Base-by-base conservation (phyloP, 2,797 vertebrate species). In the Carapus acus region DNA sequence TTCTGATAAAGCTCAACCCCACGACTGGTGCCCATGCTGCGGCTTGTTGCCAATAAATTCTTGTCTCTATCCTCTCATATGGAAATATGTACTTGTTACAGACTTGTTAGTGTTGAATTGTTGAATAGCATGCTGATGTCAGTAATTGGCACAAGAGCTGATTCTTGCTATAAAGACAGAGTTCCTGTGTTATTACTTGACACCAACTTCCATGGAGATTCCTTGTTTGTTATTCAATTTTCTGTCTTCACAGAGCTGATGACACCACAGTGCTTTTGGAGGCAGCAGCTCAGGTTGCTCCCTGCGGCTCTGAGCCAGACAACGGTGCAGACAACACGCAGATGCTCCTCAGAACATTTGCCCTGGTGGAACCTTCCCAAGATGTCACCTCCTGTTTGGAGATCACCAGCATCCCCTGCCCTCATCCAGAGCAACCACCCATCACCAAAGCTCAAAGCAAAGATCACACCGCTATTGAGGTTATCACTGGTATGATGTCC, bases 301-400 rank as follows among this genome's bases (percentile, higher is more conserved):
- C 57, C 15, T 61, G 64, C 43, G 27, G 16, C 14, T 59, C 39
- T 22, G 69, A 67, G 36, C 51, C 74, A 2, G 70, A 68, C 49
- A n/a, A n/a, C n/a, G 51, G 54, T 8, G 68, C 52, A 8, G 85
- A 86, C 21, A 74, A 22, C 59, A 89, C 87, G 17, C 68, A 83
- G 16, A 86, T 73, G 3, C 85, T 88, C 20, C 84, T 90, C 34
- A 77, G 83, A 62, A 89, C 89, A 33, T 88, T 85, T 49, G 41
- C 76, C 44, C 65, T 80, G 76, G 83, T 87, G 36, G 84, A 86
- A 39, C 67, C 69, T 39, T 75, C 77, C 20, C 82, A 78, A 8
- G 67, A 68, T 8, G 67, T 67, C 22, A 49, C 63, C 17, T 65
- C 47, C 56, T 66, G 57, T 54, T 44, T 51, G 14, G 43, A 73